Percentiles rank a stretch among this genome's conserved stretches.
These are phyloP conservation scores for Epiperipatus broadwayi DNA, from an alignment of 2,888 invertebrate species.

Conservation along the genomic window DNA sequence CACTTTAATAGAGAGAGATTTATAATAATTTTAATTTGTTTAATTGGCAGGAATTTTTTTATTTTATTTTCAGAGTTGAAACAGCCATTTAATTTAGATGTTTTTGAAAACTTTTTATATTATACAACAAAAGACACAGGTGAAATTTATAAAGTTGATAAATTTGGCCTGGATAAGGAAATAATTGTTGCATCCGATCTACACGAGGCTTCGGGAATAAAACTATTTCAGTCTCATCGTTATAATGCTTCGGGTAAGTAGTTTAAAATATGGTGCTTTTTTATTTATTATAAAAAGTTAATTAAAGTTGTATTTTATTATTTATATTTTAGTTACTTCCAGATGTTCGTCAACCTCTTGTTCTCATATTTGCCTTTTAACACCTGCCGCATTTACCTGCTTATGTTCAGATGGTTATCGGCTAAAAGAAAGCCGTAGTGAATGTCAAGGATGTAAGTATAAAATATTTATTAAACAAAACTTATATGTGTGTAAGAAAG, in stretches of 20 bases:
- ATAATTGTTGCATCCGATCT: not conserved
- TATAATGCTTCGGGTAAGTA: too few relatives aligned
- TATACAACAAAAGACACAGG: conserved; percentile 82
- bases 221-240: too few relatives aligned
- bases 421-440: too few relatives aligned
- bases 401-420: conserved; percentile 60
- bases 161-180: conserved; percentile 66
- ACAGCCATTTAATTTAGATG: conserved; percentile 69
- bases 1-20: too few relatives aligned
- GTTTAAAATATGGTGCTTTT: too few relatives aligned
- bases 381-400: conserved; percentile 71
- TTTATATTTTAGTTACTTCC: conserved; percentile 25
- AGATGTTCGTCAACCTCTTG: conserved; percentile 49
- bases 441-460: too few relatives aligned
- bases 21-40: too few relatives aligned
- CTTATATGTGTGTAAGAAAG: too few relatives aligned
- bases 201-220: not conserved
- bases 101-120: conserved; percentile 77
- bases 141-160: conserved; percentile 71
- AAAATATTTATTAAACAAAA: too few relatives aligned
- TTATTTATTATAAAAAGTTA: too few relatives aligned
- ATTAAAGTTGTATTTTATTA: conserved; percentile 9
- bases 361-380: conserved; percentile 75
- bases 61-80: conserved; percentile 18
- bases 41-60: too few relatives aligned